Percentiles rank a stretch among this genome's conserved stretches.
Conservation (phyloP, 2,113 vertebrate genomes). For the Telmatochromis sp. region DNA sequence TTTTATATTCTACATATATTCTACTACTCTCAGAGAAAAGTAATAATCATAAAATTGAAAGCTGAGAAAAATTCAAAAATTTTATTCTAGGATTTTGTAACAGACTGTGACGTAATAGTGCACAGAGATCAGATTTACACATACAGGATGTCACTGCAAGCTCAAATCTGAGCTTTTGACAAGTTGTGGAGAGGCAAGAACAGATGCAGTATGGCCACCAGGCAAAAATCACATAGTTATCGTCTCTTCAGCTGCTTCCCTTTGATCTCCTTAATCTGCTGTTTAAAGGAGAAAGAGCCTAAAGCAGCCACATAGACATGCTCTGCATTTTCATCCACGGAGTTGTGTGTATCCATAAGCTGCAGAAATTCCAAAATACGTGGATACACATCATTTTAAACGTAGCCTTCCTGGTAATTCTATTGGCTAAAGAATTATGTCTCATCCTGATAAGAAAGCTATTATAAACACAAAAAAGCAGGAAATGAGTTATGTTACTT, state of each 20-base stretch:
- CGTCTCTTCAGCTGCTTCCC: slow-evolving; percentile 37
- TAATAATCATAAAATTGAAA: not conserved
- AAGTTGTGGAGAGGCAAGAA: not conserved
- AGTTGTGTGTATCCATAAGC: not conserved
- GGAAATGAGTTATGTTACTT: not conserved
- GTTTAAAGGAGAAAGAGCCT: slow-evolving; percentile 44
- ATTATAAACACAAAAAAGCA: not conserved
- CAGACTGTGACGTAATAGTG: not conserved
- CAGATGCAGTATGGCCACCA: slow-evolving; percentile 44
- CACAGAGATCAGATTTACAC: not conserved
- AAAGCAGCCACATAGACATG: not conserved
- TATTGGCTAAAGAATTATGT: not conserved
- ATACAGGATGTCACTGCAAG: not conserved
- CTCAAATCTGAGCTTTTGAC: not conserved
- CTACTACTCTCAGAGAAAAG: not conserved
- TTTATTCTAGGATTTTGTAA: not conserved
- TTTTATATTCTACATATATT: not conserved
- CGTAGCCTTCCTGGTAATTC: not conserved
- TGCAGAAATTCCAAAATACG: not conserved
- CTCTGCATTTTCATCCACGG: not conserved
- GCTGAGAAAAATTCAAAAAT: not conserved
- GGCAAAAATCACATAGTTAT: slow-evolving; percentile 45
- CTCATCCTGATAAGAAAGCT: not conserved
- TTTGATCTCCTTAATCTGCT: slow-evolving; percentile 60
- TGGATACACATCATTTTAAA: not conserved